These are phyloP conservation scores for Cryptus viduatorius DNA, from an alignment of 2,888 invertebrate species.

Conservation along the genomic window DNA sequence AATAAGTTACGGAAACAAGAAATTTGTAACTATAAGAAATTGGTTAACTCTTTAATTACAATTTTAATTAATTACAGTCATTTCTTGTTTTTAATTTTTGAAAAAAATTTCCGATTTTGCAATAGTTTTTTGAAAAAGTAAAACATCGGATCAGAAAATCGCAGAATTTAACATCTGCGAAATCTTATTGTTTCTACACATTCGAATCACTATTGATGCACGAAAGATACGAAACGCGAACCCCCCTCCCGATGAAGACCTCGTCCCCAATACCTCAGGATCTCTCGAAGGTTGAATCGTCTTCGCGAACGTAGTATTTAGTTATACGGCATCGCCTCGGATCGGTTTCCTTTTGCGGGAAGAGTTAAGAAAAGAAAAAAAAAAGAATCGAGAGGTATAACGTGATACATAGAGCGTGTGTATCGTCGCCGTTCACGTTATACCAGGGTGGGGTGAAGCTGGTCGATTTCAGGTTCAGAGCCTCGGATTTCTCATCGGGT, in stretches of 20 bases:
- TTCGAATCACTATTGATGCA: not conserved
- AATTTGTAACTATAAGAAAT: too few species aligned
- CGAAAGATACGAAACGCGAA: not conserved
- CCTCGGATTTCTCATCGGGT: constrained; percentile 37
- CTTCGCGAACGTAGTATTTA: constrained; percentile 1
- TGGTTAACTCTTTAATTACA: too few species aligned
- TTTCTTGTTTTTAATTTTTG: not conserved
- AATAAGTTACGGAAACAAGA: not conserved
- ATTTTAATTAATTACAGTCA: not conserved
- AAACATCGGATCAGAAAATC: not conserved
- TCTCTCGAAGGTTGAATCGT: constrained; percentile 2
- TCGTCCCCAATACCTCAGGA: constrained; percentile 17
- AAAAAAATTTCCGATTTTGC: too few species aligned
- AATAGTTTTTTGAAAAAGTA: not conserved
- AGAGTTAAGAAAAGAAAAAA: constrained; percentile 11
- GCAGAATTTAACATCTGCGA: not conserved
- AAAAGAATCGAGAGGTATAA: constrained; percentile 76
- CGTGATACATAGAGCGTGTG: not conserved
- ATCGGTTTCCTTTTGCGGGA: constrained; percentile 77
- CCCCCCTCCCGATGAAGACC: not conserved
- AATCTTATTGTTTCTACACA: not conserved
- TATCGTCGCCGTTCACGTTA: constrained; percentile 75
- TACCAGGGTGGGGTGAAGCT: constrained; percentile 77
- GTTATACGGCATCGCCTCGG: constrained; percentile 47
- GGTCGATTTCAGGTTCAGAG: constrained; percentile 60